phyloP scores from a whole-genome alignment of 2,797 vertebrate genomes.

The Enteromius treurensis region DNA sequence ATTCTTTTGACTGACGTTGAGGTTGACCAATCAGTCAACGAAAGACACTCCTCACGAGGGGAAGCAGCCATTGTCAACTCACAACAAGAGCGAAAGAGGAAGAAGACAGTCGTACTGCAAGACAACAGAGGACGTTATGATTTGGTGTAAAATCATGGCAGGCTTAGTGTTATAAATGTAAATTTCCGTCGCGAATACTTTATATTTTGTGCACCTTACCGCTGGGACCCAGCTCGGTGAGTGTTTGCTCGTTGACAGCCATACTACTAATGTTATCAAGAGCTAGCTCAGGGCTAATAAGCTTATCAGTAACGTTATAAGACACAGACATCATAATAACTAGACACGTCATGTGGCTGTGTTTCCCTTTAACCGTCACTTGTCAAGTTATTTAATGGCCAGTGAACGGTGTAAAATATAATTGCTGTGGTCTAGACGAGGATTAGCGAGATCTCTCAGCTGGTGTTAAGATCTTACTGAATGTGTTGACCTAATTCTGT shows the following conservation, averaged over 20 bases:
- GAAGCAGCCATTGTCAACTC: constrained; percentile 49
- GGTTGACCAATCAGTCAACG: constrained; percentile 47
- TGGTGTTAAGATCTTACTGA: constrained; percentile 24
- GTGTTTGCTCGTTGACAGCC: constrained; percentile 11
- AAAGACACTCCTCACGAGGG: constrained; percentile 2
- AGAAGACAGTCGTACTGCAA: constrained; percentile 13
- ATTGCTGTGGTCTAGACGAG: constrained; percentile 10
- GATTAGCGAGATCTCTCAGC: constrained; percentile 30
- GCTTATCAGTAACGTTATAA: constrained; percentile 10
- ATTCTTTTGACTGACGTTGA: constrained; percentile 26
- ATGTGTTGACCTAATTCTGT: constrained; percentile 39
- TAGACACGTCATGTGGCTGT: neutral
- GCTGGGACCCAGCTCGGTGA: constrained; percentile 47
- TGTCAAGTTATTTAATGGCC: neutral
- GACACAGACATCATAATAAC: neutral
- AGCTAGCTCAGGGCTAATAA: constrained; percentile 34
- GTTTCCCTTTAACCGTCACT: neutral
- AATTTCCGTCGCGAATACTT: neutral
- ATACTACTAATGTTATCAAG: neutral
- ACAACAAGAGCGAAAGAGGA: constrained; percentile 49
- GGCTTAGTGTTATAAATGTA: neutral
- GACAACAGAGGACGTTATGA: constrained; percentile 34
- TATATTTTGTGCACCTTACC: neutral
- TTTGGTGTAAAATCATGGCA: constrained; percentile 10
- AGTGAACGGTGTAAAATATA: neutral